These are phyloP conservation scores for Anguilla megastoma DNA, from an alignment of 2,797 vertebrate genomes.

Conservation along the genomic window DNA sequence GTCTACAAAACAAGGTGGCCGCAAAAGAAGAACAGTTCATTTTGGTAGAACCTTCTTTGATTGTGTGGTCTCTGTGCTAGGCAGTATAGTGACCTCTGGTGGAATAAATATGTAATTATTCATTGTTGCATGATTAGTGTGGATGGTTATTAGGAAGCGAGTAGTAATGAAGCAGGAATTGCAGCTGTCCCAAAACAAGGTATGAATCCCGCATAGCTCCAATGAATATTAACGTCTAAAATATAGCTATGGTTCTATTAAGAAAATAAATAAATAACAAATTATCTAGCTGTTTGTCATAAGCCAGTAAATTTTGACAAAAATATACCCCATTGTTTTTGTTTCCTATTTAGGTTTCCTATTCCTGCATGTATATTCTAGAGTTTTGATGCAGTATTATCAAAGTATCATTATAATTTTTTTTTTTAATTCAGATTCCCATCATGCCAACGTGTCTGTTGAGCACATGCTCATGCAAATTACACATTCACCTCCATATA, in stretches of 20 bases:
- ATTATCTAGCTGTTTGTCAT: too few relatives aligned
- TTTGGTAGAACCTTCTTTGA: not conserved
- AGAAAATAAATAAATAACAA: not conserved
- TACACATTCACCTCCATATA: too few relatives aligned
- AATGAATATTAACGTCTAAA: not conserved
- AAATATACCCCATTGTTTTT: too few relatives aligned
- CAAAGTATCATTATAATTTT: too few relatives aligned
- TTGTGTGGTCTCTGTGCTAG: not conserved
- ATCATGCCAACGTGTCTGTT: too few relatives aligned
- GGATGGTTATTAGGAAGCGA: not conserved
- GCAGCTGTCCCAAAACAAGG: not conserved
- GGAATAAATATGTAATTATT: not conserved
- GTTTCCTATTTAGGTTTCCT: too few relatives aligned
- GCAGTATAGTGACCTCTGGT: not conserved
- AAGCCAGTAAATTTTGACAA: too few relatives aligned
- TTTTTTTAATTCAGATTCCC: too few relatives aligned
- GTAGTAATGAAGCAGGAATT: not conserved
- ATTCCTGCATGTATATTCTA: too few relatives aligned
- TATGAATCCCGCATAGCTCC: not conserved
- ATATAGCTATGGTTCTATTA: not conserved
- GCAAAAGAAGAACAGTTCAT: not conserved
- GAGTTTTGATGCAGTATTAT: too few relatives aligned
- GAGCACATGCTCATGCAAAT: too few relatives aligned
- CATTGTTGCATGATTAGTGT: not conserved
- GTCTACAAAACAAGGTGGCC: not conserved